Percentiles rank a stretch among this genome's conserved stretches.
Evolutionary conservation across 2,113 vertebrate species (phyloP).

Genomic region (Oryzias javanicus): DNA sequence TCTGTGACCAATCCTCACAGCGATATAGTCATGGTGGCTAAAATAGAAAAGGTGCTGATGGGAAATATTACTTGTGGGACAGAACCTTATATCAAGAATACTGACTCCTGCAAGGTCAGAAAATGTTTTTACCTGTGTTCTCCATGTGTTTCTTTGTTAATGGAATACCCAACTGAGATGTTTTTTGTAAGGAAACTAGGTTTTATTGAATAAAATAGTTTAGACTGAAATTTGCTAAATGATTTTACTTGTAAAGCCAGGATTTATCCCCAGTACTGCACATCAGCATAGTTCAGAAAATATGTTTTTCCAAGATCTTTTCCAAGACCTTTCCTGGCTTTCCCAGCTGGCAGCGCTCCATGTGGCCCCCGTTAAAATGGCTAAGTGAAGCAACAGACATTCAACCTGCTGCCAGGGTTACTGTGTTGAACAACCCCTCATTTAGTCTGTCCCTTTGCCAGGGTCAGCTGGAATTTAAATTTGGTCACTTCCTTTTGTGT

Average conservation of each 20-base stretch:
- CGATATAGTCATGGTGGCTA: constrained; percentile 93
- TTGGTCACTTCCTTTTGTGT: constrained; percentile 11
- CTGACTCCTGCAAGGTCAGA: constrained; percentile 93
- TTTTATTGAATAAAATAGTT: constrained; percentile 25
- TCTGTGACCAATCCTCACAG: constrained; percentile 92
- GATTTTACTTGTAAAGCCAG: constrained; percentile 32
- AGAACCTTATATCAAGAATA: constrained; percentile 95
- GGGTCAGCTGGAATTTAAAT: constrained; percentile 23
- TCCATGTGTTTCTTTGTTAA: not conserved
- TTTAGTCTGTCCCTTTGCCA: constrained; percentile 26
- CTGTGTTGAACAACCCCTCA: constrained; percentile 32
- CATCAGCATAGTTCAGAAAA: constrained; percentile 46
- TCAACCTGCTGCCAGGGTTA: constrained; percentile 41
- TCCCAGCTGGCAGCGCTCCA: constrained; percentile 35
- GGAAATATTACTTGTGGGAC: constrained; percentile 90
- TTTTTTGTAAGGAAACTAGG: constrained; percentile 20
- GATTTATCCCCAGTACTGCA: constrained; percentile 49
- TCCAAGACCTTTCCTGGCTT: constrained; percentile 45
- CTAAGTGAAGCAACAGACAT: constrained; percentile 57
- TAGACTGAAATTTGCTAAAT: constrained; percentile 26
- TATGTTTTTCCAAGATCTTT: constrained; percentile 33
- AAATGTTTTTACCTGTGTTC: not conserved
- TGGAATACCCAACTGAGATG: constrained; percentile 1
- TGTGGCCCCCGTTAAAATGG: constrained; percentile 43
- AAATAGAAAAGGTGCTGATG: constrained; percentile 94